Conservation (phyloP, 2,797 vertebrate species). For the Lutjanus argentimaculatus region DNA sequence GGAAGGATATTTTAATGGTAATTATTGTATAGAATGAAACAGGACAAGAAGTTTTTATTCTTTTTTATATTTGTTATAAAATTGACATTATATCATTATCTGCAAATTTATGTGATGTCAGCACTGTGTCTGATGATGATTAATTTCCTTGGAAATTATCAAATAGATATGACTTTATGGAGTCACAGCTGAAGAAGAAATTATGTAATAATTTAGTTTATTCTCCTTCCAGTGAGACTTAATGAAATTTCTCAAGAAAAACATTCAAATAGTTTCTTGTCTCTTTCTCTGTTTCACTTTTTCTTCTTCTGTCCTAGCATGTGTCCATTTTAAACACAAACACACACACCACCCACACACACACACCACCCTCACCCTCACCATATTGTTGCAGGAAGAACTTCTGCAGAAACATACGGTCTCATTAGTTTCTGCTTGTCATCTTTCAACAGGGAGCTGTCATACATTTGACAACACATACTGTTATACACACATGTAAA, state of each 20-base stretch:
- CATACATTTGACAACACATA: constrained; percentile 56
- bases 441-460: constrained; percentile 72
- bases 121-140: constrained; percentile 1
- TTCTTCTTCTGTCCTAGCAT: neutral
- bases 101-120: no score
- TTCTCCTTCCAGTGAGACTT: neutral
- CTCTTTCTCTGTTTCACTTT: neutral
- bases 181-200: neutral
- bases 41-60: neutral
- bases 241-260: constrained; percentile 27
- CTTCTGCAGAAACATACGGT: constrained; percentile 67
- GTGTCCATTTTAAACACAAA: constrained; percentile 27
- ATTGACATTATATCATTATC: neutral
- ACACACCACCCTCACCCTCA: constrained; percentile 11
- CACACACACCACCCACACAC: constrained; percentile 15
- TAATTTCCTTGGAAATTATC: constrained; percentile 14
- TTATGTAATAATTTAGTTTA: constrained; percentile 12
- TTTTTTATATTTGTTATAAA: neutral
- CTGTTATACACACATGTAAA: constrained; percentile 9
- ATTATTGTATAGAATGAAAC: neutral
- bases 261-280: constrained; percentile 1
- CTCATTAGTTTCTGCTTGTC: constrained; percentile 82
- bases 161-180: neutral
- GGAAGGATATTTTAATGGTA: no score
- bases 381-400: constrained; percentile 57